These are phyloP conservation scores for Ophion slaviceki DNA, from an alignment of 2,888 invertebrate species.

Conservation along the genomic window DNA sequence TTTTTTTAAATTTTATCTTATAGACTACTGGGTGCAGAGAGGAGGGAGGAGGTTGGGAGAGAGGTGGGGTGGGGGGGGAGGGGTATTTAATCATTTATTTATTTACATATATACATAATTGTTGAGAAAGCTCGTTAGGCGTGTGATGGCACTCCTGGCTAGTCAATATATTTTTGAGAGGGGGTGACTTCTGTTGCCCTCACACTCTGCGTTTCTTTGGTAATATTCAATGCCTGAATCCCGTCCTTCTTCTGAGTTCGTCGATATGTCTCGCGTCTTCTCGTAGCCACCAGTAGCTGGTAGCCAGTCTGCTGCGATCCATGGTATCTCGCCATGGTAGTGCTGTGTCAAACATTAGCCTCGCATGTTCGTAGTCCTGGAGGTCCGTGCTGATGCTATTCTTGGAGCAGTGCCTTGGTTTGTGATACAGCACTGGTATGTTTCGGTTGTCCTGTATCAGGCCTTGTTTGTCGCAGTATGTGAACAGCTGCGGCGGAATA, in stretches of 20 bases:
- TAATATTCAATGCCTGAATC: background rate
- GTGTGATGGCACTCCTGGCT: too few relatives aligned
- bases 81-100: too few relatives aligned
- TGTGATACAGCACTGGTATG: background rate
- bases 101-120: too few relatives aligned
- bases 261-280: background rate
- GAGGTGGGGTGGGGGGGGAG: too few relatives aligned
- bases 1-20: too few relatives aligned
- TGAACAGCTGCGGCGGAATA: background rate
- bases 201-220: background rate
- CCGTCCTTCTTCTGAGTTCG: background rate
- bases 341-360: slow-evolving; percentile 7
- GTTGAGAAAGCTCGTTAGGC: too few relatives aligned
- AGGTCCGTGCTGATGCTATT: background rate
- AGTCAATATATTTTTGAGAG: too few relatives aligned
- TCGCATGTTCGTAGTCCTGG: background rate
- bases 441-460: slow-evolving; percentile 12
- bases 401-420: slow-evolving; percentile 4
- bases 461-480: background rate
- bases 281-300: slow-evolving; percentile 10
- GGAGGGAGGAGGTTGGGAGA: too few relatives aligned
- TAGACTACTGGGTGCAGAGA: too few relatives aligned
- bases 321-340: background rate
- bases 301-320: background rate
- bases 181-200: too few relatives aligned